phyloP scores from a whole-genome alignment of 35 echinoderm and acorn worm genomes.

The Lytechinus variegatus region DNA sequence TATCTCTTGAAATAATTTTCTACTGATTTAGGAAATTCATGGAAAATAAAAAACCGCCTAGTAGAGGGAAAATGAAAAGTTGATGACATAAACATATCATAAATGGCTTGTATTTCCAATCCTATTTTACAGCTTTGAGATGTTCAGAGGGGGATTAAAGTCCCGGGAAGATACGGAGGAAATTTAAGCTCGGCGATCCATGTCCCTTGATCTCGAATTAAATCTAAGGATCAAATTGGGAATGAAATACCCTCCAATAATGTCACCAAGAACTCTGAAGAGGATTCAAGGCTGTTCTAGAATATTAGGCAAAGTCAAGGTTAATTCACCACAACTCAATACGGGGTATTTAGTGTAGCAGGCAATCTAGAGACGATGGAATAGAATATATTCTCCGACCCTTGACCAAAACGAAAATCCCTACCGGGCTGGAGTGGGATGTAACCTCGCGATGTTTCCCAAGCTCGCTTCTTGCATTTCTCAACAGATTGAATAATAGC shows the following conservation, averaged over 20 bases:
- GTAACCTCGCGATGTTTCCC: conserved; percentile 21
- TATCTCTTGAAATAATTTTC: too few relatives aligned
- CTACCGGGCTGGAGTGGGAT: background rate
- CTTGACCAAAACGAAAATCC: conserved; percentile 26
- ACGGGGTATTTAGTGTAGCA: background rate
- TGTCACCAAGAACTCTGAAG: background rate
- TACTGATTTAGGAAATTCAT: too few relatives aligned
- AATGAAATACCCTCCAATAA: conserved; percentile 6
- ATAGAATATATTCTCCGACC: conserved; percentile 25
- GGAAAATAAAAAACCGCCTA: background rate
- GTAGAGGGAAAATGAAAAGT: background rate
- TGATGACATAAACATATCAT: background rate
- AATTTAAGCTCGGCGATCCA: background rate
- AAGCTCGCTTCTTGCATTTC: background rate
- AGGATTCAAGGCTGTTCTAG: background rate
- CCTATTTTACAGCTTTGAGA: background rate
- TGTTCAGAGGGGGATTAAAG: background rate
- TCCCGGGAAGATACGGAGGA: background rate
- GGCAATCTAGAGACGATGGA: background rate
- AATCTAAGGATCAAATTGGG: background rate
- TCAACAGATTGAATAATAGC: conserved; percentile 37
- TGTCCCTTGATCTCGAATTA: background rate
- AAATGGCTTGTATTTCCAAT: background rate
- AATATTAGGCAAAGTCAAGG: conserved; percentile 4
- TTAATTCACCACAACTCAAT: background rate